Conservation (phyloP, 2,113 vertebrate genomes). For the Bambusicola thoracicus region DNA sequence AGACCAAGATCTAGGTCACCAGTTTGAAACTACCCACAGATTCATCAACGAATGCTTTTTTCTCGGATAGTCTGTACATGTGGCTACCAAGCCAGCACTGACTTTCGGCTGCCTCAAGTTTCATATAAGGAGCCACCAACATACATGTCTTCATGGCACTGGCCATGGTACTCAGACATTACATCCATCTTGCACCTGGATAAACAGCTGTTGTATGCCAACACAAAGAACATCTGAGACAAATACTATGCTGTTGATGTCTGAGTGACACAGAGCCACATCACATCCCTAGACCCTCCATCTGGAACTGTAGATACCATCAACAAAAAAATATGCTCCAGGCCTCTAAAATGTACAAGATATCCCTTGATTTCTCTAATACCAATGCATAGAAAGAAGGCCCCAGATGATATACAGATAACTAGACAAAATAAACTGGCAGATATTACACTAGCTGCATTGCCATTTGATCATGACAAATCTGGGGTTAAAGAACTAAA, state of each 20-base stretch:
- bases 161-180: neutral
- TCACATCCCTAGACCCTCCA: too few relatives aligned
- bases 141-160: neutral
- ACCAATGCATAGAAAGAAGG: neutral
- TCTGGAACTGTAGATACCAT: neutral
- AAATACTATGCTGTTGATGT: neutral
- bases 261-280: neutral
- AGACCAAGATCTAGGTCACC: neutral
- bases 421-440: neutral
- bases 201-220: neutral
- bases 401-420: neutral
- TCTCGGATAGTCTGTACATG: fast-evolving
- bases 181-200: neutral
- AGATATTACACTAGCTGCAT: neutral
- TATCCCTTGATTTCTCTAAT: neutral
- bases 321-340: neutral
- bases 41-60: neutral
- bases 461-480: neutral
- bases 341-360: neutral
- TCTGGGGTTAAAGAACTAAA: neutral
- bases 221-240: neutral
- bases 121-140: neutral
- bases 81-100: neutral
- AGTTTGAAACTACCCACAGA: neutral
- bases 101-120: neutral